These are phyloP conservation scores for Oopsacas minuta DNA, from an alignment of 37 sponge, comb jelly and placozoan genomes.

Conservation along the genomic window DNA sequence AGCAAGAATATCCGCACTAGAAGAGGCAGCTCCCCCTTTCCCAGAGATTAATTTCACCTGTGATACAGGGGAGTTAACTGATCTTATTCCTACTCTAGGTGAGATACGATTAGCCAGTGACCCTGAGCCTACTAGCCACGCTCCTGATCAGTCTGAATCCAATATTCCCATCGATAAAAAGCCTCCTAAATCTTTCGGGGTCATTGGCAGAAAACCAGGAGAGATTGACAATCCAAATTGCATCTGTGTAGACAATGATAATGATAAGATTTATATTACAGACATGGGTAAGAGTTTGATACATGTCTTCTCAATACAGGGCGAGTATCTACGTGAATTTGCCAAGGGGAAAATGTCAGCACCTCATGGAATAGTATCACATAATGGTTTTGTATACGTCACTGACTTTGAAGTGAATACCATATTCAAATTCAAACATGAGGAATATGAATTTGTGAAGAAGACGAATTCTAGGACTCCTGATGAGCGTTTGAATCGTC, in stretches of 20 bases:
- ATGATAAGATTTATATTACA: neutral
- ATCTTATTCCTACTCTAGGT: neutral
- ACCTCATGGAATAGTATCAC: neutral
- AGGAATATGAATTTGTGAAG: slow-evolving; percentile 1
- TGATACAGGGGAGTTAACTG: neutral
- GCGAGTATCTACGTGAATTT: neutral
- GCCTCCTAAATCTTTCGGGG: neutral
- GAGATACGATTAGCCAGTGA: neutral
- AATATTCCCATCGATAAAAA: neutral
- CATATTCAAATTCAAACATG: neutral
- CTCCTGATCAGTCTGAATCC: neutral
- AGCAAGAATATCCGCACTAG: neutral
- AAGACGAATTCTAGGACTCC: neutral
- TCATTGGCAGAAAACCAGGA: neutral
- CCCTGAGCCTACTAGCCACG: neutral
- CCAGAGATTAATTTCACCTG: neutral
- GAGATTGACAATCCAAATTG: neutral
- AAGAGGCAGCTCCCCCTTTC: neutral
- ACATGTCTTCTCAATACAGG: neutral
- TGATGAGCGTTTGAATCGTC: neutral
- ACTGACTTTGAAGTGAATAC: neutral
- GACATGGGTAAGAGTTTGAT: slow-evolving; percentile 14
- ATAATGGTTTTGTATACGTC: neutral
- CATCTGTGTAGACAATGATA: neutral
- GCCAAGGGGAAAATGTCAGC: neutral